Conservation (phyloP, 2,113 vertebrate genomes). For the Balaeniceps rex region DNA sequence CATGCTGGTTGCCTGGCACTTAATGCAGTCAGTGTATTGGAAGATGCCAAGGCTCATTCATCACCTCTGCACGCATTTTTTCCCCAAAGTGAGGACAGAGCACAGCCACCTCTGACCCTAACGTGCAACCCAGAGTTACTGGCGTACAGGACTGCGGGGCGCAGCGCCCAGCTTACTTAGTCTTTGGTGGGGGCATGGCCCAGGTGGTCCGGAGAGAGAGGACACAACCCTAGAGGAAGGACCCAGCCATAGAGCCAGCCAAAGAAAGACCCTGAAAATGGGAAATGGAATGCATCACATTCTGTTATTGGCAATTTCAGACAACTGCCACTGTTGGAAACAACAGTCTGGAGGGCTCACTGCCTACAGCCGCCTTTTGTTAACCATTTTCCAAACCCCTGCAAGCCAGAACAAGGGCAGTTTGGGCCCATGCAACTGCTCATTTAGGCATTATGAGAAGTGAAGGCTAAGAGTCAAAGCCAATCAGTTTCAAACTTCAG, state of each 20-base stretch:
- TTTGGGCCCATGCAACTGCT: background rate
- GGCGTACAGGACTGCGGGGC: fast-evolving
- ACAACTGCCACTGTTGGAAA: background rate
- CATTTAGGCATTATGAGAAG: background rate
- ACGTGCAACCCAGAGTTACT: background rate
- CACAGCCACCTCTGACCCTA: background rate
- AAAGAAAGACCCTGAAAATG: background rate
- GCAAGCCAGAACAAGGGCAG: background rate
- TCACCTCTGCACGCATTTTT: background rate
- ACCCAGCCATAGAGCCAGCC: background rate
- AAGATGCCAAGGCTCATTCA: background rate
- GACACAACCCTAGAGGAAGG: background rate
- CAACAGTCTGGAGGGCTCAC: fast-evolving
- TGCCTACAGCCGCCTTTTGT: background rate
- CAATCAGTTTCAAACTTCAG: background rate
- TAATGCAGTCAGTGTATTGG: background rate
- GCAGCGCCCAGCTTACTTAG: background rate
- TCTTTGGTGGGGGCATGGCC: fast-evolving
- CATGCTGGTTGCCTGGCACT: background rate
- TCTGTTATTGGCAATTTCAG: background rate
- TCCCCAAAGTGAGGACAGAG: background rate
- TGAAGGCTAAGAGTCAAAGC: background rate
- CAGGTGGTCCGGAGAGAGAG: background rate
- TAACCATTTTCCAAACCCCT: background rate
- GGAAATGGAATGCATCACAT: background rate